These are phyloP conservation scores for Drosophila nigricruria DNA, from an alignment of 2,888 invertebrate genomes.

Conservation along the genomic window DNA sequence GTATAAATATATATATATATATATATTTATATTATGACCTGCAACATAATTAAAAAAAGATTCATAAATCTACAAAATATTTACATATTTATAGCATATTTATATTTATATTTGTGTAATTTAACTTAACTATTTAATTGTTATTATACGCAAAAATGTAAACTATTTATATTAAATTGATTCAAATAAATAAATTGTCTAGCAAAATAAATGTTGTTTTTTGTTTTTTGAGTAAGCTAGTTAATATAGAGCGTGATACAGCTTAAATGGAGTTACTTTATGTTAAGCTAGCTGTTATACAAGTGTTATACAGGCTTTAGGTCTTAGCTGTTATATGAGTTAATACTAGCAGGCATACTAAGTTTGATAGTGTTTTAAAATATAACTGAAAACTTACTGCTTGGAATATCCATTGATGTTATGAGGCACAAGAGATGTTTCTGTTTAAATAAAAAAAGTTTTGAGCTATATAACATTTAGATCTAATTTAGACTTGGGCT, in stretches of 20 bases:
- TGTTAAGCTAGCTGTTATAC: neutral
- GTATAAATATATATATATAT: neutral
- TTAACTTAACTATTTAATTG: neutral
- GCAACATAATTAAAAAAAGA: constrained; percentile 13
- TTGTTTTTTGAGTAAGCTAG: neutral
- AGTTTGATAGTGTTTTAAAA: neutral
- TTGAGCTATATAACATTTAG: no score
- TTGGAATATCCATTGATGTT: no score
- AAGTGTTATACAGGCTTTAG: neutral
- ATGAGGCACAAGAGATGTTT: no score
- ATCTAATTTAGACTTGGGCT: no score
- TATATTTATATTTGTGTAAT: neutral
- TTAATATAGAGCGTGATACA: neutral
- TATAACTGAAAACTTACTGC: no score
- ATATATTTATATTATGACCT: neutral
- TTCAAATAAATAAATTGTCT: neutral
- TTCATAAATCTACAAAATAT: constrained; percentile 3
- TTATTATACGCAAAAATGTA: neutral
- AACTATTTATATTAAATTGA: neutral
- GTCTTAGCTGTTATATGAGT: neutral
- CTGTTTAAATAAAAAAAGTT: no score
- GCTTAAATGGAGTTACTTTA: neutral
- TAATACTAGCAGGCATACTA: neutral
- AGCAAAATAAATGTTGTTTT: neutral
- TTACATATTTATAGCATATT: constrained; percentile 10